Conservation (phyloP, 2,113 vertebrate species). For the Nematolebias whitei region DNA sequence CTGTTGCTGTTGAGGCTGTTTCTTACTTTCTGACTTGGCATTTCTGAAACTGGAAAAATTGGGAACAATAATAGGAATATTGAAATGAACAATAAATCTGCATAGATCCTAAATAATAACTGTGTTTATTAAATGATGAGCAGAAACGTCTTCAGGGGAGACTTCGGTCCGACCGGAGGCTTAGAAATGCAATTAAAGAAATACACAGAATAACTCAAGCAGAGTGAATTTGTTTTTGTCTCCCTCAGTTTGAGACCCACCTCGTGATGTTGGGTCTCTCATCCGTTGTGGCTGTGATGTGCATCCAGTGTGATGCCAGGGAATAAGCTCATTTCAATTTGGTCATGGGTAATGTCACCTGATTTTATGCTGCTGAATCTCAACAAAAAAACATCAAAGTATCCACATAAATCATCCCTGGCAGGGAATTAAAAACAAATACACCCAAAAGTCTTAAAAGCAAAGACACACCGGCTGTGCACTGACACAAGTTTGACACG, state of each 20-base stretch:
- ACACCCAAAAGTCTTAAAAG: constrained; percentile 49
- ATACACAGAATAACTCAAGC: constrained; percentile 39
- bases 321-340: constrained; percentile 72
- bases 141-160: constrained; percentile 13
- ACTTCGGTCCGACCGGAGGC: constrained; percentile 18
- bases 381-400: constrained; percentile 69
- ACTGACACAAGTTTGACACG: constrained; percentile 24
- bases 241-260: constrained; percentile 43
- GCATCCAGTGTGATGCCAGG: constrained; percentile 56
- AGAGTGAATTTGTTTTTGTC: constrained; percentile 63
- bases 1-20: too few relatives aligned
- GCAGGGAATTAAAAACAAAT: constrained; percentile 75
- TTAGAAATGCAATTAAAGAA: constrained; percentile 52
- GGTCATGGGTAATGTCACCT: constrained; percentile 73
- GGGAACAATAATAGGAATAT: neutral
- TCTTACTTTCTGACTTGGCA: neutral
- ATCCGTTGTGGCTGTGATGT: constrained; percentile 61
- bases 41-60: neutral
- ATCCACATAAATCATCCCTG: constrained; percentile 72
- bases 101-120: constrained; percentile 9
- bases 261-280: constrained; percentile 54
- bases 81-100: constrained; percentile 7
- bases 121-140: constrained; percentile 24
- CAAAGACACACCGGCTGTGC: constrained; percentile 35
- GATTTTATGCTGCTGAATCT: constrained; percentile 70